Percentiles rank a stretch among this genome's conserved stretches.
Evolutionary conservation across 2,797 vertebrate species (phyloP).

Genomic region (Anguilla obscura): DNA sequence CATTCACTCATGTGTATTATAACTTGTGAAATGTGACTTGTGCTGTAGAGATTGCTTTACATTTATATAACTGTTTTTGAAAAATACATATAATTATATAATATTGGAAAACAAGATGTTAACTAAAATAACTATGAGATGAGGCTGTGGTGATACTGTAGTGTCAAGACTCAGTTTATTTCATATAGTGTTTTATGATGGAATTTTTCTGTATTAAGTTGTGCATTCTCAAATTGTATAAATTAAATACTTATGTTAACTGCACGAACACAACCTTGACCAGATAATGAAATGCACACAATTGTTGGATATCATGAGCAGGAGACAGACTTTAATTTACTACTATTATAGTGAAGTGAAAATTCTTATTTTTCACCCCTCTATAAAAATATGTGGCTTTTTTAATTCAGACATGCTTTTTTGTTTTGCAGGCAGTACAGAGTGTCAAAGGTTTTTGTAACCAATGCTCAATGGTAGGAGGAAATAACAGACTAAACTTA

Average conservation of each 20-base stretch:
- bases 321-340: constrained; percentile 56
- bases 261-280: constrained; percentile 62
- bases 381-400: constrained; percentile 45
- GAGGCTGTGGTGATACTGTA: background rate
- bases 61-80: background rate
- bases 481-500: too few species aligned
- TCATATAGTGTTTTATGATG: background rate
- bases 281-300: constrained; percentile 60
- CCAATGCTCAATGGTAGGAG: constrained; percentile 35
- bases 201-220: background rate
- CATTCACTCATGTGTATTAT: background rate
- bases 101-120: background rate
- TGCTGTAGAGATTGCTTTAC: background rate
- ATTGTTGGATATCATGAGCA: constrained; percentile 28
- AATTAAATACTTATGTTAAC: background rate
- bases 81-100: background rate
- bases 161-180: background rate
- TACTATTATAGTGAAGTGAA: constrained; percentile 31
- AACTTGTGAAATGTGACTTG: background rate
- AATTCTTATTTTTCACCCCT: constrained; percentile 43
- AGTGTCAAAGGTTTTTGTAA: constrained; percentile 48
- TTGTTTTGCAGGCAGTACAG: constrained; percentile 31
- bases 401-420: constrained; percentile 26
- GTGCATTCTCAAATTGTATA: background rate
- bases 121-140: background rate